Evolutionary conservation across 2,113 vertebrate species (phyloP).

Genomic region (Aleadryas rufinucha): DNA sequence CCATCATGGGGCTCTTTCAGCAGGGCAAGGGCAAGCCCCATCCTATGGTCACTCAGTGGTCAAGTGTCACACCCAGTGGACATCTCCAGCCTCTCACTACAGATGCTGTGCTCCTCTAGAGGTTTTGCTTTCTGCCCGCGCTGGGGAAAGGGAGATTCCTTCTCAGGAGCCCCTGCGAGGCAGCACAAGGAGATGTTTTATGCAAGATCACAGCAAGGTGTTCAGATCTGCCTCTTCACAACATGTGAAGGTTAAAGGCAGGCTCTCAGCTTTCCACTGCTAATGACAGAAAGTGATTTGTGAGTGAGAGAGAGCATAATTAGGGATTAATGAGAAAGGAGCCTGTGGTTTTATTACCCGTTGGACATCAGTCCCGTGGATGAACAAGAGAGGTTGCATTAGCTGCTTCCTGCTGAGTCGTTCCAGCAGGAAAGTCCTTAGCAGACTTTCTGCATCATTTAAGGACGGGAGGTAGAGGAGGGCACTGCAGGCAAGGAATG

Average conservation of each 20-base stretch:
- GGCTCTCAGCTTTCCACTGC: not conserved
- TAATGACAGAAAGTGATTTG: slow-evolving; percentile 4
- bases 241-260: slow-evolving; percentile 1
- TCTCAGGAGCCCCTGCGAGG: not conserved
- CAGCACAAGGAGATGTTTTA: not conserved
- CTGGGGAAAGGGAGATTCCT: not conserved
- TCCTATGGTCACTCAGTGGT: not conserved
- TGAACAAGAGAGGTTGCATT: slow-evolving; percentile 21
- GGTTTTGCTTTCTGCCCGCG: not conserved
- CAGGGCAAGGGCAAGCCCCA: not conserved
- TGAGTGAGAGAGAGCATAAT: slow-evolving; percentile 7
- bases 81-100: not conserved
- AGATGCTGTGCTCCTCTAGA: not conserved
- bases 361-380: not conserved
- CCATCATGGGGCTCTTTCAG: not conserved
- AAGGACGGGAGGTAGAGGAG: not conserved
- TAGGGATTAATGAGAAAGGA: slow-evolving; percentile 34
- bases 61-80: not conserved
- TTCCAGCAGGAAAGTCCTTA: slow-evolving; percentile 6
- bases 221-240: not conserved
- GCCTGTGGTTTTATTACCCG: slow-evolving; percentile 3
- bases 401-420: slow-evolving; percentile 5
- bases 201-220: not conserved
- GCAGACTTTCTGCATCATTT: not conserved
- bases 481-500: not conserved